Conservation (phyloP, 2,888 invertebrate species). For the Cantharis rustica region DNA sequence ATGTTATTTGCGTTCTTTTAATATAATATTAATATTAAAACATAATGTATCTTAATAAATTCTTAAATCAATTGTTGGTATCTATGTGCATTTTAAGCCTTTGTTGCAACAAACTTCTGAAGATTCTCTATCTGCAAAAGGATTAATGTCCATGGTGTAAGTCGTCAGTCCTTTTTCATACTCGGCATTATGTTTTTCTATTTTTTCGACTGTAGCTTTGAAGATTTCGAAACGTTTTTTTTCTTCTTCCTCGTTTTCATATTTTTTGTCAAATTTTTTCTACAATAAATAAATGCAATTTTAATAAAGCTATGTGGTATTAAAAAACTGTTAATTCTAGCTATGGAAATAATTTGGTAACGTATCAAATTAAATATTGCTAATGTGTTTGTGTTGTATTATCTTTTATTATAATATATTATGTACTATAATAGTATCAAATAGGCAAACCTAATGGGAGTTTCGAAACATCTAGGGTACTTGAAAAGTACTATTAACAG, state of each 20-base stretch:
- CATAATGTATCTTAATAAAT: not conserved
- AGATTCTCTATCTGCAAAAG: not conserved
- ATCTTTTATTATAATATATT: too few species aligned
- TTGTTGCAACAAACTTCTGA: not conserved
- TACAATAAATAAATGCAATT: not conserved
- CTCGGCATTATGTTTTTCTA: not conserved
- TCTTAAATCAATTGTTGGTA: not conserved
- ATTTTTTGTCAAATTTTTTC: not conserved
- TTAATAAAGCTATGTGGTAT: too few species aligned
- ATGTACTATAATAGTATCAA: too few species aligned
- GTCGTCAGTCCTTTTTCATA: not conserved
- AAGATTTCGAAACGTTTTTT: not conserved
- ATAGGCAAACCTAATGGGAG: too few species aligned
- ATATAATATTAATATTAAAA: not conserved
- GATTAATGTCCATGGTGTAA: not conserved
- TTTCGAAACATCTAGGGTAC: too few species aligned
- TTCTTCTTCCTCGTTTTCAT: not conserved
- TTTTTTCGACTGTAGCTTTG: not conserved
- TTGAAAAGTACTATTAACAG: too few species aligned
- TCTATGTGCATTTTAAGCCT: not conserved
- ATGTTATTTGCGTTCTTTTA: not conserved
- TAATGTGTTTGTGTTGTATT: too few species aligned
- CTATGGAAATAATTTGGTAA: too few species aligned
- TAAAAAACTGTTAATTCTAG: too few species aligned
- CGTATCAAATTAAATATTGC: too few species aligned